Conservation (phyloP, 2,797 vertebrate genomes). For the Graptemys geographica region DNA sequence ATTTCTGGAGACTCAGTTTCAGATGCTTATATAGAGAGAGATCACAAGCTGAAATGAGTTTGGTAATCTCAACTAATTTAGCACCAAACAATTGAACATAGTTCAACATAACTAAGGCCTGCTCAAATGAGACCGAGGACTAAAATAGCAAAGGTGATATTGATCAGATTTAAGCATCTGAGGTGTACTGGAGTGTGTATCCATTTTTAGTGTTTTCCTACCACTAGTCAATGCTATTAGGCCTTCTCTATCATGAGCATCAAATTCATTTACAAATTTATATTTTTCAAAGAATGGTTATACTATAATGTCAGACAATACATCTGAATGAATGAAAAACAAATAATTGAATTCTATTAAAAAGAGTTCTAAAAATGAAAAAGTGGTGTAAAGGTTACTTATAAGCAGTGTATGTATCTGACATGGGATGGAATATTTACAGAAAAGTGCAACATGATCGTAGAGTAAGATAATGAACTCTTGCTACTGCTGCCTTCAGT, state of each 20-base stretch:
- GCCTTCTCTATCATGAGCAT: neutral
- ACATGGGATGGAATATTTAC: neutral
- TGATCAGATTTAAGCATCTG: neutral
- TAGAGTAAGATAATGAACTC: neutral
- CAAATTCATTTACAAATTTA: neutral
- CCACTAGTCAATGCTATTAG: neutral
- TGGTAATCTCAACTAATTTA: neutral
- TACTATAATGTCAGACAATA: neutral
- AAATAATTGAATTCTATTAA: neutral
- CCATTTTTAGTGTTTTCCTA: neutral
- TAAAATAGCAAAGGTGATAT: neutral
- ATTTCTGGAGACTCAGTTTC: neutral
- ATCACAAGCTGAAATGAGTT: neutral
- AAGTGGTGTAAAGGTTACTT: neutral
- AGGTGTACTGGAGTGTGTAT: neutral
- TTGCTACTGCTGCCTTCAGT: neutral
- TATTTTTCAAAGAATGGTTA: neutral
- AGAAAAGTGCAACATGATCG: neutral
- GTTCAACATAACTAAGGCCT: neutral
- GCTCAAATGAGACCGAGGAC: neutral
- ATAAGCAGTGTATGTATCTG: neutral
- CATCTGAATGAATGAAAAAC: neutral
- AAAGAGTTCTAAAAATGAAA: neutral
- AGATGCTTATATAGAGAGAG: neutral
- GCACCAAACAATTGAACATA: neutral